Evolutionary conservation across 2,113 vertebrate species (phyloP).

Genomic region (Apaloderma vittatum): DNA sequence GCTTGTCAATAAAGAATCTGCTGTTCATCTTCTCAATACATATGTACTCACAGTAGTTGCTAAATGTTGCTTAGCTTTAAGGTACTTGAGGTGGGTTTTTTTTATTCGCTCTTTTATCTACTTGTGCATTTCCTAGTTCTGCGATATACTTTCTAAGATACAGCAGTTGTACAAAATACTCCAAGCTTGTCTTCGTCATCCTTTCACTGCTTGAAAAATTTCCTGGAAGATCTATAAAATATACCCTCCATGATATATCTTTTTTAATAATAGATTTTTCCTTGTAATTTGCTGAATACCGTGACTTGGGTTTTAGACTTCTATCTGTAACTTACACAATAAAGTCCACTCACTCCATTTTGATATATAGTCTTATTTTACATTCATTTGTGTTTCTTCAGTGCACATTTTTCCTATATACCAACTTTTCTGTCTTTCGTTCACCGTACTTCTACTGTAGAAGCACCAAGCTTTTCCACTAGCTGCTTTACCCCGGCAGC

Average conservation of each 20-base stretch:
- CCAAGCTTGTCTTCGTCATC: not conserved
- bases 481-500: not conserved
- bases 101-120: not conserved
- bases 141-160: not conserved
- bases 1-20: not conserved
- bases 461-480: not conserved
- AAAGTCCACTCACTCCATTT: not conserved
- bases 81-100: not conserved
- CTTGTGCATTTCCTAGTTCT: not conserved
- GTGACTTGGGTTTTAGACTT: not conserved
- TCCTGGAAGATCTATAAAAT: not conserved
- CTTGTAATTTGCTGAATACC: not conserved
- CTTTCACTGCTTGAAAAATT: not conserved
- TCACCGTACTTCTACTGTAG: not conserved
- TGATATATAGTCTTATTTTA: not conserved
- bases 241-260: not conserved
- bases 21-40: not conserved
- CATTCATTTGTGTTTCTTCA: not conserved
- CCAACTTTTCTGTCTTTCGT: not conserved
- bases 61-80: not conserved
- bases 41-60: not conserved
- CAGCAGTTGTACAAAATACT: not conserved
- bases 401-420: not conserved
- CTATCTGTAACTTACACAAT: not conserved
- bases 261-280: not conserved